Conservation (phyloP, 2,113 vertebrate species). For the Elgaria multicarinata region DNA sequence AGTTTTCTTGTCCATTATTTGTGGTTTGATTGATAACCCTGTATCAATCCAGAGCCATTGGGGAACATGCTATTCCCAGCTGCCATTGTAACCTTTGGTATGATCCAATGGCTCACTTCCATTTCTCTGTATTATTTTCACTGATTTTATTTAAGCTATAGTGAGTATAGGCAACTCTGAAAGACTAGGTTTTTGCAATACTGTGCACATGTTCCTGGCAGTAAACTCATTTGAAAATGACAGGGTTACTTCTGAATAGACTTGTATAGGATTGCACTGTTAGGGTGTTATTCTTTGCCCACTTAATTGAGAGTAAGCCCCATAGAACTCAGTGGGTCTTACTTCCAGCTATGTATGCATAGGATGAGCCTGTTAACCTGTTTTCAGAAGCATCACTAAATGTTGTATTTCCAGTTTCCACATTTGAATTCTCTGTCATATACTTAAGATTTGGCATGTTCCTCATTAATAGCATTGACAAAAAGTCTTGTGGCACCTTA, state of each 20-base stretch:
- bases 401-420: neutral
- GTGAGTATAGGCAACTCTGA: fast-evolving
- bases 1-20: neutral
- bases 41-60: neutral
- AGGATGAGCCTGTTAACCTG: neutral
- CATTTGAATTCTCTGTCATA: neutral
- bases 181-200: neutral
- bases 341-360: neutral
- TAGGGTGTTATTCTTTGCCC: neutral
- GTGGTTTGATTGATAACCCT: neutral
- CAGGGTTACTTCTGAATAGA: neutral
- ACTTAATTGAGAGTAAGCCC: neutral
- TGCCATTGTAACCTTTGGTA: neutral
- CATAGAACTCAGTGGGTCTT: neutral
- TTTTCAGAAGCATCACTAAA: neutral
- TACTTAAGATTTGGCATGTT: neutral
- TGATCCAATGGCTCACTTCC: fast-evolving
- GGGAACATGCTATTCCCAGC: neutral
- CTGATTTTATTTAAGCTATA: neutral
- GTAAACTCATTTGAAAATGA: neutral
- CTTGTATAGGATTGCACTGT: neutral
- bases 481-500: too few species aligned
- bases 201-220: neutral
- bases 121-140: neutral
- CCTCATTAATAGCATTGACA: neutral